Percentiles rank a stretch among this genome's conserved stretches.
These are phyloP conservation scores for Xerus rutilus DNA, from an alignment of 2,797 vertebrate genomes.

Conservation along the genomic window DNA sequence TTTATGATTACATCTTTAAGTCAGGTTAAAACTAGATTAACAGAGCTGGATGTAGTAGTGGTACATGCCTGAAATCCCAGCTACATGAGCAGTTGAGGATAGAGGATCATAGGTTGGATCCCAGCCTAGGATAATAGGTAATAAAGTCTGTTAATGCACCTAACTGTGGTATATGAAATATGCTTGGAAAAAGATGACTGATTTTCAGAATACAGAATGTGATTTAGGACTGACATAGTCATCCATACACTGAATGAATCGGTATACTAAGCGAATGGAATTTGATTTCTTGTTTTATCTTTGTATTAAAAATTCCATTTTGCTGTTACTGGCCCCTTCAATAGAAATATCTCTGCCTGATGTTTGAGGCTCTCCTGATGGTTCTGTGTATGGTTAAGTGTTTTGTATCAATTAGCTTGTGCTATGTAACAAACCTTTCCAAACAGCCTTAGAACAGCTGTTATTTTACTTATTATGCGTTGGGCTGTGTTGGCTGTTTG, in stretches of 20 bases:
- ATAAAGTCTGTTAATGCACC: not conserved
- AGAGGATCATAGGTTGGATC: too few relatives aligned
- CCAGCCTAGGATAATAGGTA: not conserved
- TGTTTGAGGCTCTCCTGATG: not conserved
- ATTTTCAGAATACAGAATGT: conserved; percentile 39
- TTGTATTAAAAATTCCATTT: conserved; percentile 32
- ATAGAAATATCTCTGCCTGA: not conserved
- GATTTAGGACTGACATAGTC: not conserved
- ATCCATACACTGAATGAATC: not conserved
- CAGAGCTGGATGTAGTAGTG: too few relatives aligned
- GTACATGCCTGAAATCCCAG: too few relatives aligned
- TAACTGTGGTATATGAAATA: not conserved
- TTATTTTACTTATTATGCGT: conserved; percentile 1
- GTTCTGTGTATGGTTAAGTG: not conserved
- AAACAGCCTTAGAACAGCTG: not conserved
- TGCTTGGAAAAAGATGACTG: not conserved
- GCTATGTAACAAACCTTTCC: not conserved
- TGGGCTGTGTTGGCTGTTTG: not conserved
- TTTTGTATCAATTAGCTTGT: not conserved
- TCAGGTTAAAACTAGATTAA: conserved; percentile 20
- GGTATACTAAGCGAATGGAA: not conserved
- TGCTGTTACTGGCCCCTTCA: not conserved
- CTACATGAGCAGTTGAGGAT: too few relatives aligned
- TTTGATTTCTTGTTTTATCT: conserved; percentile 34
- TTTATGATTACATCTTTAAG: not conserved